These are phyloP conservation scores for Seriola quinqueradiata DNA, from an alignment of 2,113 vertebrate species.

Conservation along the genomic window DNA sequence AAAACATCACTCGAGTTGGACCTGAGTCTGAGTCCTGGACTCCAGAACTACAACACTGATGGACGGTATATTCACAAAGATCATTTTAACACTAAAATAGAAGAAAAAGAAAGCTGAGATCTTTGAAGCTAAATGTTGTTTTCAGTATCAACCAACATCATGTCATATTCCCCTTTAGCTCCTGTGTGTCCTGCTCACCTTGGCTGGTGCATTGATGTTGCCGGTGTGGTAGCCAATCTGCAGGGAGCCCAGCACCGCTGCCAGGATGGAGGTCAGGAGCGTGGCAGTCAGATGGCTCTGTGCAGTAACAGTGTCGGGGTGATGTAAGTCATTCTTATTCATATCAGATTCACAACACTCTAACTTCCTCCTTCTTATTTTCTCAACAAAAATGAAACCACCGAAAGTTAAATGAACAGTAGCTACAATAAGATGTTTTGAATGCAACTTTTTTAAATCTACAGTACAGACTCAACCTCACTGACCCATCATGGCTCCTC, in stretches of 20 bases:
- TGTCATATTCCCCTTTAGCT: neutral
- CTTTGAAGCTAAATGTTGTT: neutral
- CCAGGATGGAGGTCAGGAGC: conserved; percentile 77
- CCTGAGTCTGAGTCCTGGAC: too few relatives aligned
- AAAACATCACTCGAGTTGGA: too few relatives aligned
- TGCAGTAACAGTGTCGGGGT: neutral
- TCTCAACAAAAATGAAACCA: neutral
- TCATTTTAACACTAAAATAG: neutral
- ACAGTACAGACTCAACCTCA: neutral
- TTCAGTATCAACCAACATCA: neutral
- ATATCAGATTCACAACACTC: neutral
- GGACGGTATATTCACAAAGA: neutral
- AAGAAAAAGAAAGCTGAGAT: neutral
- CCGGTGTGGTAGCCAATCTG: conserved; percentile 84
- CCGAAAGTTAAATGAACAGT: neutral
- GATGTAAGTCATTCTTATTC: neutral
- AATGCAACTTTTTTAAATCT: too few relatives aligned
- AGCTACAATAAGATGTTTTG: too few relatives aligned
- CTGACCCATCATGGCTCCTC: neutral
- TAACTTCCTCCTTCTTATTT: too few relatives aligned
- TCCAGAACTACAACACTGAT: too few relatives aligned
- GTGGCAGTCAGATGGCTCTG: conserved; percentile 80
- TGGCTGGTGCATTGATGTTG: conserved; percentile 86
- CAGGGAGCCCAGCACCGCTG: conserved; percentile 78
- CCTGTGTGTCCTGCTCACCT: conserved; percentile 73